Evolutionary conservation across 2,888 invertebrate genomes (phyloP).

Genomic region (Aspidiotus destructor): DNA sequence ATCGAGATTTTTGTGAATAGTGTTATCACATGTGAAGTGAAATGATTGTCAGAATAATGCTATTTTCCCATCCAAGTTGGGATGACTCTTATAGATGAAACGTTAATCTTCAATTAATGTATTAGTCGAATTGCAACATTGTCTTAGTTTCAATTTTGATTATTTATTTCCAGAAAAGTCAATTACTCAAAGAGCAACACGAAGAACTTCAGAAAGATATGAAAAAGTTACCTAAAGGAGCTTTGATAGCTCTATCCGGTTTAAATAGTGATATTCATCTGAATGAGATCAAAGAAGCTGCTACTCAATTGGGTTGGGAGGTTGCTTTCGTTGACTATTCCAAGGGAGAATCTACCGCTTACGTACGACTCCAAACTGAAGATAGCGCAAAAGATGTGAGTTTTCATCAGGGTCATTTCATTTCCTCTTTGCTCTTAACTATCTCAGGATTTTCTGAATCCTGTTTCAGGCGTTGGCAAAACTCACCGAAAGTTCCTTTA

Average conservation of each 20-base stretch:
- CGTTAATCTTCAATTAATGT: too few species aligned
- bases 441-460: neutral
- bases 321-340: slow-evolving; percentile 67
- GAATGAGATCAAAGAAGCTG: slow-evolving; percentile 63
- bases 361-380: slow-evolving; percentile 60
- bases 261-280: slow-evolving; percentile 53
- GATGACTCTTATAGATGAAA: too few species aligned
- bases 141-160: neutral
- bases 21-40: too few species aligned
- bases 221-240: slow-evolving; percentile 45
- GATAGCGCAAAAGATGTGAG: slow-evolving; percentile 52
- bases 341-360: slow-evolving; percentile 62
- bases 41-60: too few species aligned
- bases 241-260: slow-evolving; percentile 61
- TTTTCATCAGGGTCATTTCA: neutral
- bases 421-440: neutral
- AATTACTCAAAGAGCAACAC: slow-evolving; percentile 41
- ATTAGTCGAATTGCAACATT: too few species aligned
- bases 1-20: too few species aligned
- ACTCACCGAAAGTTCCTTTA: slow-evolving; percentile 18
- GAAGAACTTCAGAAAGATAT: slow-evolving; percentile 39
- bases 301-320: slow-evolving; percentile 50
- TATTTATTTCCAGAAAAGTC: slow-evolving; percentile 41
- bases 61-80: too few species aligned
- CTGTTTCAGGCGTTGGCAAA: slow-evolving; percentile 8